Evolutionary conservation across 2,888 invertebrate genomes (phyloP), one percentile per base, ranked within the genome.

Genomic region (Eilema sororculum): DNA sequence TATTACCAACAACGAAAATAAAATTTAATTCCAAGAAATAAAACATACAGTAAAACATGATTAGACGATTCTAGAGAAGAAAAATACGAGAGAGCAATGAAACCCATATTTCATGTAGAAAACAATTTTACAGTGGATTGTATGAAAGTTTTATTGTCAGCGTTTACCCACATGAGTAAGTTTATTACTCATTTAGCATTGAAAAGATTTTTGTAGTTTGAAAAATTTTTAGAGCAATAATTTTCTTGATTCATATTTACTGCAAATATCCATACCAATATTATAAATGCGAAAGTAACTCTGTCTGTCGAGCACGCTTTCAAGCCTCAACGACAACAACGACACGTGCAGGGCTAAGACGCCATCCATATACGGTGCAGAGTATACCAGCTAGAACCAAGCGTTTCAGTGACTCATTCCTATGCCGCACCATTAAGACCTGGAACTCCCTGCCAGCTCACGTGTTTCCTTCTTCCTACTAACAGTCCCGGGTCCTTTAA

Each of bases 21-120:
- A 33, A 75, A 78, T 73, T 78, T 41, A 72, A 69, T 80, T 71
- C 63, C 12, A 52, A 69, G 62, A 57, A 72, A 76, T 73, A 78
- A 76, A 78, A 80, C 70, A 71, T n/a, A 13, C 57, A 72, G 72
- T 80, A 80, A 80, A 80, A 78, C 72, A 78, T 79, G 78, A 78
- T 78, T 78, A 78, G 72, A 78, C 69, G 56, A 71, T 80, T 75
- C 69, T 59, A 68, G 67, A 68, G 67, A 62, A 71, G 65, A 76
- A 74, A 72, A 73, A 76, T 74, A 78, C 69, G 71, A 68, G 74
- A 69, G 13, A 76, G 62, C 73, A 76, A 78, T 79, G 74, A 78
- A 74, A 81, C 64, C 72, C 67, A 78, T 79, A 78, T 81, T 56
- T 79, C 33, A 66, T 69, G 76, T 70, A 57, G 70, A 78, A 76